Conservation (phyloP, 2,113 vertebrate species). For the Heterocephalus glaber region DNA sequence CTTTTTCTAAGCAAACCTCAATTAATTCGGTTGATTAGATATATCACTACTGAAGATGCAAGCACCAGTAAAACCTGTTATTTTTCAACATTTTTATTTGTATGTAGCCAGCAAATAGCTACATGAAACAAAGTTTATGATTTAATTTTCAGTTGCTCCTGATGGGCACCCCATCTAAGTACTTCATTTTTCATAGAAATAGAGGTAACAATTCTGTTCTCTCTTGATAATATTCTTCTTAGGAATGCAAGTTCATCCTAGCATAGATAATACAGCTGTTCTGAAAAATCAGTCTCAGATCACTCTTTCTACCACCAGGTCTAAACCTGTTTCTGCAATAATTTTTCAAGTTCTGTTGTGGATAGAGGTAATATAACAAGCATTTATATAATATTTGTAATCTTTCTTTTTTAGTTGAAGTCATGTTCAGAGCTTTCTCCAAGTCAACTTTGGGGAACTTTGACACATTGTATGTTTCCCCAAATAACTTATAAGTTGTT, state of each 20-base stretch:
- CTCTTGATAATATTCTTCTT: constrained; percentile 64
- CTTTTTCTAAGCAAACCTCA: background rate
- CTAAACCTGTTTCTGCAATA: constrained; percentile 60
- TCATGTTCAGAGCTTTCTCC: constrained; percentile 60
- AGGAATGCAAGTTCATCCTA: constrained; percentile 36
- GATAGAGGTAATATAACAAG: constrained; percentile 48
- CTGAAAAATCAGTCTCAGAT: constrained; percentile 46
- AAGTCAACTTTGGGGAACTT: constrained; percentile 36
- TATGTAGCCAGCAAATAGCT: background rate
- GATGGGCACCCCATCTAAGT: background rate
- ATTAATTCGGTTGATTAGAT: background rate
- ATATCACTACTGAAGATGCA: background rate
- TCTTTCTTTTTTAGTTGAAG: constrained; percentile 60
- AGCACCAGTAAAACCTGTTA: background rate
- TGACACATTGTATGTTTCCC: constrained; percentile 47
- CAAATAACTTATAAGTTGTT: constrained; percentile 52
- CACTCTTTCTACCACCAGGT: constrained; percentile 40
- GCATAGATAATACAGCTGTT: constrained; percentile 16
- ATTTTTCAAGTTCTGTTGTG: constrained; percentile 75
- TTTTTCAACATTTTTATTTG: background rate
- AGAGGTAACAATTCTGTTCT: constrained; percentile 4
- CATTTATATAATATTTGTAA: constrained; percentile 72
- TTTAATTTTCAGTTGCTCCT: background rate
- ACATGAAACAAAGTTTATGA: constrained; percentile 29
- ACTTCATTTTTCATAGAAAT: constrained; percentile 73